These are phyloP conservation scores for Eupsilia transversa DNA, from an alignment of 2,888 invertebrate species.

Conservation along the genomic window DNA sequence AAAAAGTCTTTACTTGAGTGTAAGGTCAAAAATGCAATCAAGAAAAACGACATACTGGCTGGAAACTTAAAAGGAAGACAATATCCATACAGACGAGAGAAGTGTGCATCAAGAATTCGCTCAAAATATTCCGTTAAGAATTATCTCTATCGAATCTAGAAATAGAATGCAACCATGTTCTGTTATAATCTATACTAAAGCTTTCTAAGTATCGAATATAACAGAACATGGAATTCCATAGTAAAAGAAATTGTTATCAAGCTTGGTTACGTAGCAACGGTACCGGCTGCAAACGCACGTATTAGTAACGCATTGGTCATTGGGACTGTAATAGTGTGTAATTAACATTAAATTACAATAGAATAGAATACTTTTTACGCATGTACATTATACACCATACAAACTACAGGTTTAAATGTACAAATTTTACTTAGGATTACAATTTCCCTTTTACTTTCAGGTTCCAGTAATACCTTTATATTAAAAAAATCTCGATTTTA, in stretches of 20 bases:
- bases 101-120: not conserved
- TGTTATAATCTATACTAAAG: not conserved
- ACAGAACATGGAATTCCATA: not conserved
- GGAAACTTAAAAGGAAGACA: not conserved
- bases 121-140: not conserved
- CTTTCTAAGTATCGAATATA: not conserved
- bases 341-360: too few species aligned
- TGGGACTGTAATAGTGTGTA: not conserved
- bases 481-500: not conserved
- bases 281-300: not conserved
- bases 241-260: conserved; percentile 7
- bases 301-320: not conserved
- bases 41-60: not conserved
- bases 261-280: conserved; percentile 9
- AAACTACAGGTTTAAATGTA: too few species aligned
- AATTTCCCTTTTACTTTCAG: not conserved
- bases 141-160: not conserved
- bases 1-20: not conserved
- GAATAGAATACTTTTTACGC: too few species aligned
- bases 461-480: not conserved
- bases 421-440: not conserved
- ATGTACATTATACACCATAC: too few species aligned
- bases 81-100: too few species aligned
- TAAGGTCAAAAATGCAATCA: not conserved
- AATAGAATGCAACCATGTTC: not conserved